Percentiles rank a stretch among this genome's conserved stretches.
Conservation (phyloP, 2,113 vertebrate genomes). For the Petromus typicus region DNA sequence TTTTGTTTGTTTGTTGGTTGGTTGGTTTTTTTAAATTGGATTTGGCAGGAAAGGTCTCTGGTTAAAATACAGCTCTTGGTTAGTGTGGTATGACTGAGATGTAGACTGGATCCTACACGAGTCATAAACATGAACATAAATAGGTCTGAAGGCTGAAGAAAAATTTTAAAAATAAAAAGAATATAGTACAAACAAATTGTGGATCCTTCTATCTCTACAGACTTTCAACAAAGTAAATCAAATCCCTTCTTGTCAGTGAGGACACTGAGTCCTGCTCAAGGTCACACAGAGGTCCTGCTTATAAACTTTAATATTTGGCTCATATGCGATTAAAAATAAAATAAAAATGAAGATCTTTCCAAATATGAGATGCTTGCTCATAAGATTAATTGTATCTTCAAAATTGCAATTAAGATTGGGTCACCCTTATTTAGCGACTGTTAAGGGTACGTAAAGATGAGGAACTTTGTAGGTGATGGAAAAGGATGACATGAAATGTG, state of each 20-base stretch:
- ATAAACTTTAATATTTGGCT: background rate
- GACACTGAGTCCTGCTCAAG: background rate
- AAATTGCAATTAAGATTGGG: background rate
- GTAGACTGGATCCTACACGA: slow-evolving; percentile 34
- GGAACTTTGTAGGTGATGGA: background rate
- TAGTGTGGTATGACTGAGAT: slow-evolving; percentile 56
- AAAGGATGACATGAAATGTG: background rate
- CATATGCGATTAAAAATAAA: background rate
- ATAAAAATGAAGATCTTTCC: background rate
- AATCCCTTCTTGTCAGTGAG: background rate
- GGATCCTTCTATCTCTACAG: background rate
- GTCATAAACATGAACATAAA: slow-evolving; percentile 58
- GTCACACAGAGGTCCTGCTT: background rate
- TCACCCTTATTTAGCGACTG: background rate
- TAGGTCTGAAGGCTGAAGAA: slow-evolving; percentile 38
- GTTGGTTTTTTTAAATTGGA: slow-evolving; percentile 26
- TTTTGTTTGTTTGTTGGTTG: too few relatives aligned
- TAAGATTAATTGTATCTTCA: background rate
- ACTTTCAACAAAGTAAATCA: background rate
- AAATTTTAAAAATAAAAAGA: slow-evolving; percentile 1
- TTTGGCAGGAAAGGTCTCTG: slow-evolving; percentile 60
- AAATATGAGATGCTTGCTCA: background rate
- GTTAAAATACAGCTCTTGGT: slow-evolving; percentile 58
- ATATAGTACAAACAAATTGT: background rate
- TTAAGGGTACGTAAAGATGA: background rate